These are phyloP conservation scores for Cantharis rustica DNA, from an alignment of 2,888 invertebrate species.

Conservation along the genomic window DNA sequence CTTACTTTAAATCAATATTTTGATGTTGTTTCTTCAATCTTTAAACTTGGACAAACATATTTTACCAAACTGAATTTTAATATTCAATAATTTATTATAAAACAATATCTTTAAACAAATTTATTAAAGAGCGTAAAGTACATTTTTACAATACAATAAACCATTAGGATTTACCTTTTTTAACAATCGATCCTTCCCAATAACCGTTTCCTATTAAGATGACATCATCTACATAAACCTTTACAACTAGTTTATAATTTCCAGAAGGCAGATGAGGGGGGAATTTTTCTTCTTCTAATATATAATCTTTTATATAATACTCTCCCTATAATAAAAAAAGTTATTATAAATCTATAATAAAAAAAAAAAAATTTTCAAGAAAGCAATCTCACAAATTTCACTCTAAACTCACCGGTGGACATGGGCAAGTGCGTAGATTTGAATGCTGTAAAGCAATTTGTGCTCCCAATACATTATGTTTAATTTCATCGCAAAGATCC, in stretches of 20 bases:
- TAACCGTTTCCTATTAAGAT: background rate
- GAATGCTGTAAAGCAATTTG: background rate
- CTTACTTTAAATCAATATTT: too few species aligned
- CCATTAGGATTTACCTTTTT: background rate
- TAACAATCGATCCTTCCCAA: background rate
- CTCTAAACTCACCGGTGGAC: background rate
- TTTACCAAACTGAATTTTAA: too few species aligned
- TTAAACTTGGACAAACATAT: too few species aligned
- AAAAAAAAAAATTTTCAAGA: too few species aligned
- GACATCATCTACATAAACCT: background rate
- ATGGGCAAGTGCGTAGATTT: background rate
- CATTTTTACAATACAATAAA: background rate
- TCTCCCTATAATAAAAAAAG: background rate
- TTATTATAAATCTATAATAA: background rate
- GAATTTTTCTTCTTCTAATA: background rate
- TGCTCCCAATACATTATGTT: background rate
- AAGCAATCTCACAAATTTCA: too few species aligned
- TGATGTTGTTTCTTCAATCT: too few species aligned
- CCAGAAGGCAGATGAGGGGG: background rate
- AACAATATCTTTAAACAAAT: too few species aligned
- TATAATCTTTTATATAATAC: background rate
- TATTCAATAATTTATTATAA: too few species aligned
- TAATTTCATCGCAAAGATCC: background rate
- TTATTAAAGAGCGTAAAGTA: too few species aligned
- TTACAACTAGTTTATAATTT: background rate